These are phyloP conservation scores for Enteromius mattozi DNA, from an alignment of 2,797 vertebrate genomes.

Conservation along the genomic window DNA sequence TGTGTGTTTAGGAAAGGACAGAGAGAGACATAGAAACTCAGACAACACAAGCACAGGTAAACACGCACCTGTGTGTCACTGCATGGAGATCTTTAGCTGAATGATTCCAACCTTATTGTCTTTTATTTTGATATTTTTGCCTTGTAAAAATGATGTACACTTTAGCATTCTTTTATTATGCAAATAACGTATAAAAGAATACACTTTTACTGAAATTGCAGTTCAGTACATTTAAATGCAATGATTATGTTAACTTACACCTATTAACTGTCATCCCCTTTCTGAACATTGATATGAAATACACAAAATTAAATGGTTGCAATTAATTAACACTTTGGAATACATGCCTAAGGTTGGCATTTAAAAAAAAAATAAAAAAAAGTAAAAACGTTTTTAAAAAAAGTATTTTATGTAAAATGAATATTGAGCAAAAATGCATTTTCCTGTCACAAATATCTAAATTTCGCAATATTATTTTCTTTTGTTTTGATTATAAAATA, in stretches of 20 bases:
- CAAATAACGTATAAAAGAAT: neutral
- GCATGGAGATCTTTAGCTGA: neutral
- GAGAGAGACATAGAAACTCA: constrained; percentile 56
- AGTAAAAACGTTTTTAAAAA: neutral
- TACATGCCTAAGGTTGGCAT: neutral
- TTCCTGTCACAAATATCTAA: neutral
- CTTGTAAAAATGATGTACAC: neutral
- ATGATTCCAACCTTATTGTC: neutral
- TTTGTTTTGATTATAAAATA: neutral
- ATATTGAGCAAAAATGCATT: neutral
- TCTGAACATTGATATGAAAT: neutral
- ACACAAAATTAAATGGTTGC: neutral
- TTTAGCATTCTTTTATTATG: neutral
- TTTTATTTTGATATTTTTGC: neutral
- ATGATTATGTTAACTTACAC: neutral
- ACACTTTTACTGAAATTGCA: neutral
- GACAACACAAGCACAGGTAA: constrained; percentile 67
- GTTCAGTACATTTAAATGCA: neutral
- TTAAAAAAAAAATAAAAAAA: neutral
- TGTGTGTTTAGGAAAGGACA: constrained; percentile 53
- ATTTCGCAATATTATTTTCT: neutral
- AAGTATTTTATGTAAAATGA: neutral
- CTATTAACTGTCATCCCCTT: neutral
- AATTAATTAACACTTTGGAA: neutral
- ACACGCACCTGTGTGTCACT: constrained; percentile 22